These are phyloP conservation scores for Poecilia picta DNA, from an alignment of 2,797 vertebrate genomes.

Conservation along the genomic window DNA sequence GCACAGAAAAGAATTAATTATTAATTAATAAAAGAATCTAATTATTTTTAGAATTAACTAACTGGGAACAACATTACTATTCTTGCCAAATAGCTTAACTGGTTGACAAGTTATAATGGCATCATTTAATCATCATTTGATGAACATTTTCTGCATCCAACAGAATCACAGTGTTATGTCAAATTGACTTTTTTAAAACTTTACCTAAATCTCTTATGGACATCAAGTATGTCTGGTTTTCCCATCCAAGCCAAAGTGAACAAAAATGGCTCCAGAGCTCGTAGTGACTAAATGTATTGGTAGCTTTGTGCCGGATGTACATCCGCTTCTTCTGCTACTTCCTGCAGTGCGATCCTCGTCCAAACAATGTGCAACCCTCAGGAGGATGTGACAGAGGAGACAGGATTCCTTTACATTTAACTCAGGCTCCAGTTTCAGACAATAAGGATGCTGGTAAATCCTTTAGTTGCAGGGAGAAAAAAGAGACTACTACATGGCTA, in stretches of 20 bases:
- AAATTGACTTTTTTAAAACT: too few species aligned
- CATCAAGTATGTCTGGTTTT: not conserved
- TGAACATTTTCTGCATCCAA: too few species aligned
- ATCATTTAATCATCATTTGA: too few species aligned
- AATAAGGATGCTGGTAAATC: not conserved
- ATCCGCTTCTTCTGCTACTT: constrained; percentile 54
- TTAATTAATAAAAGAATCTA: too few species aligned
- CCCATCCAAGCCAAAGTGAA: not conserved
- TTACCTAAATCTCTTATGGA: not conserved
- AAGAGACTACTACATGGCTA: not conserved
- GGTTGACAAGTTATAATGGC: too few species aligned
- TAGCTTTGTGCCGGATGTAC: constrained; percentile 35
- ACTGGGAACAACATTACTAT: too few species aligned
- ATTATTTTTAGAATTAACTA: too few species aligned
- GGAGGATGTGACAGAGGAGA: constrained; percentile 24
- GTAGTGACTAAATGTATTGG: not conserved
- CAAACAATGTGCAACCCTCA: constrained; percentile 20
- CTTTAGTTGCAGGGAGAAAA: not conserved
- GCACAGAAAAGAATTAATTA: too few species aligned
- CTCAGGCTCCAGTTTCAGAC: constrained; percentile 2
- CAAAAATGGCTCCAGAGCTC: not conserved
- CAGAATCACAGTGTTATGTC: too few species aligned
- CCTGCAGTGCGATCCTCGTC: constrained; percentile 40
- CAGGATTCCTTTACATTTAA: not conserved
- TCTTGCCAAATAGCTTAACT: too few species aligned